Base-by-base conservation (phyloP, 2,888 invertebrate species). In the Xylophagus ater region DNA sequence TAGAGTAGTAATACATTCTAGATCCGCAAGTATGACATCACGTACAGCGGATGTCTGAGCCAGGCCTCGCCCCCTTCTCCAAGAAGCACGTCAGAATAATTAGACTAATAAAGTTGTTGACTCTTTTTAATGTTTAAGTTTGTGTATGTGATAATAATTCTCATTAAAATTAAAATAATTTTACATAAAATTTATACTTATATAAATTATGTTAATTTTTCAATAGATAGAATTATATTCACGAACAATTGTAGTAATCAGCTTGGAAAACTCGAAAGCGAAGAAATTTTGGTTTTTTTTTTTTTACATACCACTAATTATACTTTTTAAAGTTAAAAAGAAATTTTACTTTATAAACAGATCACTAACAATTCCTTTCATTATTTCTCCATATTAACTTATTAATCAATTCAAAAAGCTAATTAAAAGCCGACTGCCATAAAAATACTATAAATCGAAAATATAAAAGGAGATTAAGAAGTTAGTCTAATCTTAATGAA, bases 1-100 rank as follows among this genome's bases (percentile, higher is more conserved):
- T 70, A 83, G 85, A 66, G 88, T 89, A 68, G 86, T 89, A 67
- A 81, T 88, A 65, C 84, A 84, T 70, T 83, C 80, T 68, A 79
- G 84, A 65, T 87, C 86, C 62, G 81, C 85, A 61, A 83, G 82
- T 66, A 76, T 82, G 65, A 81, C 84, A 62, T 86, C 87, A 56
- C 72, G 77, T 60, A 76, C 80, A 54, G 81, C 81, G 60, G 85
- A 87, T 70, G 88, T 88, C 70, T 88, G 85, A 82, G 78, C 78
- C 62, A 74, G 72, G 74, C 72, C 73, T 75, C 75, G 67, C 71
- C 76, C 72, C 77, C 76, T 73, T 77, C 78, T 75, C 74, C 73
- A 68, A 57, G 63, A 65, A 58, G 65, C 64, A 64, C 62, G 60
- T 56, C 59, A 63, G 58, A 60, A 62, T 55, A 59, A 56, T 54